Conservation (phyloP, 2,797 vertebrate species). For the Phataginus tricuspis region DNA sequence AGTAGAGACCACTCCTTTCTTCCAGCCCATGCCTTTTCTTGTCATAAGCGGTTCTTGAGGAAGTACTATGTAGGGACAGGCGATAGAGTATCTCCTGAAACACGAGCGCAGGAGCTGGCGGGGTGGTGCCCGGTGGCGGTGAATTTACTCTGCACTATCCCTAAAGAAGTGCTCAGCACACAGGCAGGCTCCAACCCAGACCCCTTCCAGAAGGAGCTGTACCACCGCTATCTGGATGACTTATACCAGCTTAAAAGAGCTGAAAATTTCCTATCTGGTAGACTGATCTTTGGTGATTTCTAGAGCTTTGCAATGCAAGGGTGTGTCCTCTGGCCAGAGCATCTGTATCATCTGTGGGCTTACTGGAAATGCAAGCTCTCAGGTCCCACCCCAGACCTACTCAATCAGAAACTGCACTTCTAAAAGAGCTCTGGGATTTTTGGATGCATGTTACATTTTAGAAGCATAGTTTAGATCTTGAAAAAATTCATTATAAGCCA, state of each 20-base stretch:
- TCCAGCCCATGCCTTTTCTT: neutral
- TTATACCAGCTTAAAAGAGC: neutral
- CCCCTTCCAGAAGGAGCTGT: neutral
- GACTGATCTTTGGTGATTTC: neutral
- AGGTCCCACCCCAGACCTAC: neutral
- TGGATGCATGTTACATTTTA: neutral
- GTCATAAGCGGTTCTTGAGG: neutral
- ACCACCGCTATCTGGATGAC: neutral
- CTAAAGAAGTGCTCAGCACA: neutral
- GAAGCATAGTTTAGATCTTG: neutral
- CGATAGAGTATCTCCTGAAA: neutral
- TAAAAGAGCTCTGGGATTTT: neutral
- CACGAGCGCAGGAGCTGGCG: too few relatives aligned
- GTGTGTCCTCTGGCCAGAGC: neutral
- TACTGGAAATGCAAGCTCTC: neutral
- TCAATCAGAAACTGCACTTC: neutral
- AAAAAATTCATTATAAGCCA: neutral
- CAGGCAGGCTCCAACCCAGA: neutral
- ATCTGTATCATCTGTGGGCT: neutral
- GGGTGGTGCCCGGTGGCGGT: neutral
- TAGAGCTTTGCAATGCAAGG: neutral
- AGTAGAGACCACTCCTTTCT: neutral
- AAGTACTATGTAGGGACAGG: neutral
- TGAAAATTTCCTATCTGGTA: neutral
- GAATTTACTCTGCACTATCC: neutral